Evolutionary conservation across 2,113 vertebrate species (phyloP).

Genomic region (Microcebus murinus): DNA sequence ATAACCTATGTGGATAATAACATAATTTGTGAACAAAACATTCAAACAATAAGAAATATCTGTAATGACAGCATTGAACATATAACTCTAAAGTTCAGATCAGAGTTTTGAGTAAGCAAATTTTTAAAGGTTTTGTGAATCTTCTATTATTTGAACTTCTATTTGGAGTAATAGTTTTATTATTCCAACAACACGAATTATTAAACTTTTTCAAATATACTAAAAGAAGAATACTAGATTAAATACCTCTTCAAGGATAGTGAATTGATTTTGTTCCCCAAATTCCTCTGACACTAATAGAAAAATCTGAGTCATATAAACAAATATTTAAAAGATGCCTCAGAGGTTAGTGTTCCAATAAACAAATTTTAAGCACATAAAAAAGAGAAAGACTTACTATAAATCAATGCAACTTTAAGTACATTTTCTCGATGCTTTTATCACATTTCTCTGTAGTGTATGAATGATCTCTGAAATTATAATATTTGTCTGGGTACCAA

Average conservation of each 20-base stretch:
- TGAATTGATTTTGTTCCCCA: neutral
- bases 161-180: neutral
- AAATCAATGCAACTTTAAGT: neutral
- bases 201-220: neutral
- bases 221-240: neutral
- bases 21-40: neutral
- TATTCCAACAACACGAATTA: neutral
- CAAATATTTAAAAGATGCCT: neutral
- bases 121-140: slow-evolving; percentile 3
- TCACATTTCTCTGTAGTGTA: neutral
- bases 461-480: neutral
- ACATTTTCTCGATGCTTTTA: neutral
- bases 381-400: neutral
- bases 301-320: slow-evolving; percentile 28
- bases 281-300: neutral
- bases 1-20: neutral
- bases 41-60: neutral
- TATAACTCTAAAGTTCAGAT: neutral
- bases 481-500: neutral
- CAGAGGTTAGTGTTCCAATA: neutral
- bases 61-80: neutral
- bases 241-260: neutral
- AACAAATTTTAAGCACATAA: neutral
- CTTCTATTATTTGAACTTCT: neutral
- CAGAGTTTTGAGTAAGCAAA: neutral